Evolutionary conservation across 2,888 invertebrate genomes (phyloP), one percentile per base, ranked within the genome.

Genomic region (Drosophila borealis): DNA sequence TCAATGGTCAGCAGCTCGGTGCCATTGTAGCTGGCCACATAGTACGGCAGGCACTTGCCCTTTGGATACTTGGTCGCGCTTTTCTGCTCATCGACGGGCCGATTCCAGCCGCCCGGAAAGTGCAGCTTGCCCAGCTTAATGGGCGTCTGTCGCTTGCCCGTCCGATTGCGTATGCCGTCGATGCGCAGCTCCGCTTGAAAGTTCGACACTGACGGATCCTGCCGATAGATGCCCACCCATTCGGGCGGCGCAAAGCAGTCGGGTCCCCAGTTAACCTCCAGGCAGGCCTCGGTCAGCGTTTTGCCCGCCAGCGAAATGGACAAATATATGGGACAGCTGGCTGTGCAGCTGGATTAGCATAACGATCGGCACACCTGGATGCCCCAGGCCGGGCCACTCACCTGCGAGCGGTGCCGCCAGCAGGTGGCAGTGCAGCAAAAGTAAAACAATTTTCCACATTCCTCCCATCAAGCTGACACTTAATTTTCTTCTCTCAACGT

Each of bases 41-140:
- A 96, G 57, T 95, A 96, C 83, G 95, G 95, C 34, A 96, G 93
- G 83, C 96, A 96, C 81, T 94, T 94, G 13, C 93, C 93, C 14
- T 93, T 94, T 3, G 89, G 81, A 65, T 91, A 91, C 3, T 69
- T 79, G 8, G 74, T 76, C 5, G 89, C 44, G 13, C 34, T 82
- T 1, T 70, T 49, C 1, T 70, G 63, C 17, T 73, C 72, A 2
- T 92, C 91, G 75, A 92, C 90, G 3, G 65, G 61, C 17, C 82
- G 94, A 93, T 83, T 93, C 95, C 95, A 95, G 19, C 94, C 94
- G 0, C 93, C 94, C 0, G 95, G 95, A 59, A 95, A 91, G 62
- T 92, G 88, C 0, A 93, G 92, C n/a, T 93, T 93, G 0, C 95
- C 94, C 36, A 95, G 69, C 67, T 89, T 89, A 8, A 90, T 79